Evolutionary conservation across 2,888 invertebrate genomes (phyloP), one percentile per base, ranked within the genome.

Genomic region (Tenthredo scrophulariae): DNA sequence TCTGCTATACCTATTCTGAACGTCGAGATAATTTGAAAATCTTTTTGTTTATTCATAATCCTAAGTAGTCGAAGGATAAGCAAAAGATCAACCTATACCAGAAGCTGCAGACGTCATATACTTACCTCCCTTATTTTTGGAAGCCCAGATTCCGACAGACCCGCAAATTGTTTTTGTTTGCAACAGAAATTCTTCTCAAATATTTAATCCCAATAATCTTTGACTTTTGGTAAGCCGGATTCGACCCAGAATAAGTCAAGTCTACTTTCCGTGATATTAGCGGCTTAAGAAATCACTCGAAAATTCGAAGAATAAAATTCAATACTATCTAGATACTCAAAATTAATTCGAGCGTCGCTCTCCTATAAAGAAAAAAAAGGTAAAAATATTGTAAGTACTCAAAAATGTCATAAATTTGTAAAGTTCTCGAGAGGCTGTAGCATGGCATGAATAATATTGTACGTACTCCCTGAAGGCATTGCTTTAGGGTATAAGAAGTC

Each of bases 111-210:
- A 18, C 7, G 13, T 13, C 37, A 18, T 15, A n/a, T n/a, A n/a
- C n/a, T n/a, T n/a, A 50, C 54, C 54, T 29, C 13, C 15, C 33
- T 18, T 54, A 4, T 62, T 62, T 62, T 62, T 3, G n/a, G 26
- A 62, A 62, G 0, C 62, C 62, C 0, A 62, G 18, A 6, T 1
- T 50, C 33, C 6, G 33, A 18, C 74, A 18, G 43, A 33, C 46
- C 40, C 15, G 72, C 9, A 26, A 67, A 83, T 83, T 83, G 82
- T 83, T 83, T 83, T 88, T 87, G 87, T 88, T 88, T 88, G 85
- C 86, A 84, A 72, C 67, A 84, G 86, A 86, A 87, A 87, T 87
- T 86, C 87, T 84, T 62, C 85, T 43, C 70, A 72, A 62, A 75
- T 72, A 80, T 85, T 54, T 87, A 86, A 88, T 86, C 87, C 87